A percentile compares a stretch with the other conserved stretches of the same genome.
Conservation (phyloP, 2,113 vertebrate species). For the Nesoenas mayeri region DNA sequence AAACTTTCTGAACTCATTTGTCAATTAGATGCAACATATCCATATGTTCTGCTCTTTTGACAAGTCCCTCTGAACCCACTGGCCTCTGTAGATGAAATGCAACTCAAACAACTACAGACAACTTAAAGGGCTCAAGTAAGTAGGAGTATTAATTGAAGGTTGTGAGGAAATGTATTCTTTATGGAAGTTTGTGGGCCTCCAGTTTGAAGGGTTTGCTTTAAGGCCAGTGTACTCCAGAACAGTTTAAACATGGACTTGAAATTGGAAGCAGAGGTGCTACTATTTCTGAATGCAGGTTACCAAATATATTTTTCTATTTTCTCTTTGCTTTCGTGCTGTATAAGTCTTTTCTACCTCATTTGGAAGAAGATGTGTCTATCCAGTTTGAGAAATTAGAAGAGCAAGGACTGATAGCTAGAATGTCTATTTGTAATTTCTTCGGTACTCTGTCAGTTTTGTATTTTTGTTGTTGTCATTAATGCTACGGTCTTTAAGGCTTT, state of each 20-base stretch:
- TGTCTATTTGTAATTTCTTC: not conserved
- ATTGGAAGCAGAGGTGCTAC: not conserved
- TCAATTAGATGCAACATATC: not conserved
- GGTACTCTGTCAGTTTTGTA: not conserved
- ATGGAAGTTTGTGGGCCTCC: not conserved
- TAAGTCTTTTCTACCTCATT: not conserved
- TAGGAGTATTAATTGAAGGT: not conserved
- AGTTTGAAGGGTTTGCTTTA: not conserved
- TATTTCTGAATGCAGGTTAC: not conserved
- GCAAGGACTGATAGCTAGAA: not conserved
- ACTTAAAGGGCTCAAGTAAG: not conserved
- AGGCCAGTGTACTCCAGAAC: not conserved
- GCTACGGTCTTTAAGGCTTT: not conserved
- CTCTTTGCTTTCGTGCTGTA: not conserved
- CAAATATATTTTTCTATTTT: not conserved
- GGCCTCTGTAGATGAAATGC: not conserved
- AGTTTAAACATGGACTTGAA: not conserved
- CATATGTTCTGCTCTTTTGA: not conserved
- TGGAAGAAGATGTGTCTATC: not conserved
- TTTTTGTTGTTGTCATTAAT: not conserved
- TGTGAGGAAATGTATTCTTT: not conserved
- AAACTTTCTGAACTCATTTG: not conserved
- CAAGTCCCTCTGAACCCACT: not conserved
- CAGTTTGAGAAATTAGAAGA: not conserved
- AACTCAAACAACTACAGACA: not conserved